A percentile compares a stretch with the other conserved stretches of the same genome.
Conservation (phyloP, 2,888 invertebrate genomes). For the Ganaspis brasiliensis region DNA sequence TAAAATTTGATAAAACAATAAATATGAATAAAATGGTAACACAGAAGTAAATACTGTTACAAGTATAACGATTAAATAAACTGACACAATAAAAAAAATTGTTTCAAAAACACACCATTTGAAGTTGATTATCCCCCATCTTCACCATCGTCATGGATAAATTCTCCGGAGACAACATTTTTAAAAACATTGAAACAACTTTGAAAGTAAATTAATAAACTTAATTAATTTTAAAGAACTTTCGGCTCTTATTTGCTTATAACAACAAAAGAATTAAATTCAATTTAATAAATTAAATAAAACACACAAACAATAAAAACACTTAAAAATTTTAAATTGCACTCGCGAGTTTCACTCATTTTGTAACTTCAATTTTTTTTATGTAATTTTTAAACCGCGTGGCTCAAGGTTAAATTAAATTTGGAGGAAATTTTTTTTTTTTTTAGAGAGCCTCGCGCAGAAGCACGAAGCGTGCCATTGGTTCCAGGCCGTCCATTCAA, state of each 20-base stretch:
- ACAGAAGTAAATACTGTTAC: no score
- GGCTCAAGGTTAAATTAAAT: background rate
- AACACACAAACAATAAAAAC: no score
- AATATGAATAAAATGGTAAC: no score
- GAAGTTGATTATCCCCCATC: slow-evolving; percentile 31
- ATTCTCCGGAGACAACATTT: slow-evolving; percentile 4
- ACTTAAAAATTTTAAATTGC: background rate
- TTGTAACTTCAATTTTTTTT: background rate
- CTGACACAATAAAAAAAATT: background rate
- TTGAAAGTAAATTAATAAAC: no score
- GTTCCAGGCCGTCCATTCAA: slow-evolving; percentile 64
- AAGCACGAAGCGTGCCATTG: slow-evolving; percentile 57
- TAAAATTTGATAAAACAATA: no score
- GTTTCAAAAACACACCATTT: slow-evolving; percentile 11
- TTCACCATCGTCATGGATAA: background rate
- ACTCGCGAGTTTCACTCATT: slow-evolving; percentile 16
- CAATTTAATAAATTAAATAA: background rate
- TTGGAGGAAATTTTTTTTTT: background rate
- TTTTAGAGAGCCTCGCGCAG: slow-evolving; percentile 12
- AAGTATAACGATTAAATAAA: no score
- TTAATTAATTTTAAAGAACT: background rate
- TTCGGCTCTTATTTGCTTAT: no score
- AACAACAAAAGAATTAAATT: background rate
- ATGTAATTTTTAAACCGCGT: no score
- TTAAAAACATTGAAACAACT: background rate